A percentile compares a stretch with the other conserved stretches of the same genome.
Evolutionary conservation across 2,888 invertebrate species (phyloP).

Genomic region (Lucinisca nassula): DNA sequence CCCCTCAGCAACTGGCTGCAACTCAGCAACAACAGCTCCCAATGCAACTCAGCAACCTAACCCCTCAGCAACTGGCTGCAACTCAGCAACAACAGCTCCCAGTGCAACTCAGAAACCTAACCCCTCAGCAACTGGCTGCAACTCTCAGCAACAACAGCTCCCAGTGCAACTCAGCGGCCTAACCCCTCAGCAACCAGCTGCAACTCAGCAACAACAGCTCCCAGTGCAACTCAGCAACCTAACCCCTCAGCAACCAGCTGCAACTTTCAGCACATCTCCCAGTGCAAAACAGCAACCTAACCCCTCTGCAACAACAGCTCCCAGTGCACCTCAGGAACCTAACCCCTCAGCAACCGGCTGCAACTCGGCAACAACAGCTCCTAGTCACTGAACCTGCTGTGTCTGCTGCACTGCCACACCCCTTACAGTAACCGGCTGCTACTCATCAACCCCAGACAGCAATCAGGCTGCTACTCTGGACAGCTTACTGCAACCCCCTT

Average conservation of each 20-base stretch:
- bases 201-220: not conserved
- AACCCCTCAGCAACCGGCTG: not conserved
- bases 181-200: not conserved
- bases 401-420: too few relatives aligned
- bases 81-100: not conserved
- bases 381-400: too few relatives aligned
- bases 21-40: not conserved
- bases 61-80: not conserved
- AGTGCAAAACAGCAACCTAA: too few relatives aligned
- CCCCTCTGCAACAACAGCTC: not conserved
- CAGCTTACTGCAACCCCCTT: slow-evolving; percentile 31
- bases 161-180: too few relatives aligned
- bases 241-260: not conserved
- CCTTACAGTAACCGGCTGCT: slow-evolving; percentile 59
- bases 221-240: not conserved
- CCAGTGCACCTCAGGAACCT: not conserved
- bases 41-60: not conserved
- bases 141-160: not conserved
- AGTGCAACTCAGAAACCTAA: not conserved
- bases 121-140: not conserved
- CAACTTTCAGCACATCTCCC: too few relatives aligned
- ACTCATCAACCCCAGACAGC: not conserved
- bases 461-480: slow-evolving; percentile 49
- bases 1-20: not conserved
- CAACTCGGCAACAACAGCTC: not conserved